Evolutionary conservation across 2,888 invertebrate species (phyloP), one percentile per base, ranked within the genome.

Genomic region (Coenonympha arcania): DNA sequence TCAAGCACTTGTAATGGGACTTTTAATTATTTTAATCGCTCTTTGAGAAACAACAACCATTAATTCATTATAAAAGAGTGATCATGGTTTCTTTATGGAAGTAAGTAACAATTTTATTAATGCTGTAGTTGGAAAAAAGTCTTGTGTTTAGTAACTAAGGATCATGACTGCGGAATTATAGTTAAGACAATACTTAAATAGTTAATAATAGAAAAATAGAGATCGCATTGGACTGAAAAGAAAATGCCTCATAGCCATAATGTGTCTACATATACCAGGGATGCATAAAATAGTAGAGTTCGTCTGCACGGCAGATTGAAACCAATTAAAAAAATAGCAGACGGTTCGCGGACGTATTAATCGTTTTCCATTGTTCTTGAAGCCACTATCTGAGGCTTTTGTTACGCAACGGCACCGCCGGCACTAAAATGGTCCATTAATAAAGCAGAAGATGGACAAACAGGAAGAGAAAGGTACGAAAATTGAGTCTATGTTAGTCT

Each of bases 11-110:
- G 75, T 85, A 85, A 85, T 85, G 83, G 75, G 71, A 83, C 80
- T 86, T 85, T 85, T 86, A 84, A 86, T 86, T 84, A 83, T 83
- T 84, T 79, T 81, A 84, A 86, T 84, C 68, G 70, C 63, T 71
- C 68, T 85, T 85, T 48, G 52, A 56, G 63, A 34, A 86, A 86
- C 83, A 80, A 86, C 73, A 76, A 76, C 69, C 79, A 73, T 85
- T 83, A 77, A 79, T 84, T 79, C 79, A 82, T 81, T 83, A 82
- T 57, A 75, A 83, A 83, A 76, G 69, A 72, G 69, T 74, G 68
- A 73, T 79, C 71, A 73, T 72, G 67, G 65, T 64, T 45, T 54
- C 52, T 45, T 45, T 45, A 45, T 37, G 15, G 50, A 42, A 48
- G 52, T 57, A 53, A 54, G 52, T 57, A 53, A 54, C 44, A 52